These are phyloP conservation scores for Drosophila ananassae DNA, from an alignment of 1,140 invertebrate species.

Conservation along the genomic window DNA sequence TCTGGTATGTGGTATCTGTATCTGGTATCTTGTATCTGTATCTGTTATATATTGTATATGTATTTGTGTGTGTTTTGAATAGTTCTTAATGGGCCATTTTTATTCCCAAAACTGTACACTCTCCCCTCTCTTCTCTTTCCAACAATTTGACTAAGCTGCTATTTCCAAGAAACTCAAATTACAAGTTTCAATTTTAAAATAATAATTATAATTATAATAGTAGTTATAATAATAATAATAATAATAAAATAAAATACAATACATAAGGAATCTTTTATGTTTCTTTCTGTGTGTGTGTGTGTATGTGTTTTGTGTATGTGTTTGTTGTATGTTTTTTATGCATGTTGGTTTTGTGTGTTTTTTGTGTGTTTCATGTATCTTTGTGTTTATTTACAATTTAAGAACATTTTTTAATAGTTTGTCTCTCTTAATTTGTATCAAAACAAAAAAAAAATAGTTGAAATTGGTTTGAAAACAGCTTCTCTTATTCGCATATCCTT, in stretches of 20 bases:
- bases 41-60: conserved; percentile 32
- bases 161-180: conserved; percentile 23
- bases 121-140: conserved; percentile 9
- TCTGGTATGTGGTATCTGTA: conserved; percentile 34
- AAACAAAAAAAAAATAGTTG: conserved; percentile 15
- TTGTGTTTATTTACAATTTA: conserved; percentile 21
- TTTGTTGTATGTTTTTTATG: neutral
- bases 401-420: conserved; percentile 20
- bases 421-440: neutral
- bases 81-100: conserved; percentile 40
- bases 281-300: conserved; percentile 2
- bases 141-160: conserved; percentile 74
- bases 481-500: neutral
- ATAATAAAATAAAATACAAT: conserved; percentile 8
- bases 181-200: conserved; percentile 1
- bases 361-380: neutral
- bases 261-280: conserved; percentile 16
- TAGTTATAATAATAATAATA: neutral
- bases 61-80: conserved; percentile 25
- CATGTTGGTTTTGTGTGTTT: neutral
- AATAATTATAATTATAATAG: too few relatives aligned
- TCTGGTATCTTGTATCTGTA: conserved; percentile 19
- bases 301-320: conserved; percentile 1
- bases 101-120: conserved; percentile 30
- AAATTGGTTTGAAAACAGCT: conserved; percentile 35